A percentile compares a stretch with the other conserved stretches of the same genome.
Conservation (phyloP, 2,888 invertebrate genomes). For the Lithodes maja region DNA sequence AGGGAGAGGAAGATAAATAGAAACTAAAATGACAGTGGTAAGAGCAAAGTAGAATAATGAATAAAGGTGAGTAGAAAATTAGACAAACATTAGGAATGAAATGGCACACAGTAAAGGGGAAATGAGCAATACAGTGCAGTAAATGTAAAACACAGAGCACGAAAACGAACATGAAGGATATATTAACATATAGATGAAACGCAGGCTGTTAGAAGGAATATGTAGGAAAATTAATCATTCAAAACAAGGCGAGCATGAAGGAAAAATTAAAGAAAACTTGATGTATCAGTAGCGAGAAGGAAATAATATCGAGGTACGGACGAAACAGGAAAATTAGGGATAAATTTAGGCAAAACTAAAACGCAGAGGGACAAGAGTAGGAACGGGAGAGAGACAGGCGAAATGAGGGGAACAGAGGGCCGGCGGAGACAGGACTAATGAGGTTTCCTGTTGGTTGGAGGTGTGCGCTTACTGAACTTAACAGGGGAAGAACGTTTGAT, state of each 20-base stretch:
- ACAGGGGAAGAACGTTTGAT: too few species aligned
- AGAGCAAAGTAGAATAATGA: too few species aligned
- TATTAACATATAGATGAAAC: slow-evolving; percentile 24
- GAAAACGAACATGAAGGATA: not conserved
- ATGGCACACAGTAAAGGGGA: not conserved
- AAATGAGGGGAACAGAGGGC: not conserved
- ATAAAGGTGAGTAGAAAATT: too few species aligned
- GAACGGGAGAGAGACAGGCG: not conserved
- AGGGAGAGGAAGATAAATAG: not conserved
- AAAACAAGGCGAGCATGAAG: not conserved
- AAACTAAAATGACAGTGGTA: too few species aligned
- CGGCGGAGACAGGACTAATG: not conserved
- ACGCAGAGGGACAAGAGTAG: not conserved
- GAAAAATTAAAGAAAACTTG: not conserved
- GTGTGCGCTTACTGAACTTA: too few species aligned
- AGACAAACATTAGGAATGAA: not conserved
- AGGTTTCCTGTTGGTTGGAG: too few species aligned
- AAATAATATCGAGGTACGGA: not conserved
- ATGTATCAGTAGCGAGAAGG: slow-evolving; percentile 14
- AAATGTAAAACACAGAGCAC: not conserved
- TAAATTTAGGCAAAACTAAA: not conserved
- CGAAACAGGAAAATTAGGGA: not conserved
- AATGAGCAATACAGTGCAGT: not conserved
- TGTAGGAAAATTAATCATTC: too few species aligned
- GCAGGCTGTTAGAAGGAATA: too few species aligned